Percentiles rank a stretch among this genome's conserved stretches.
These are phyloP conservation scores for Himalopsyche japonica DNA, from an alignment of 2,888 invertebrate genomes.

Conservation along the genomic window DNA sequence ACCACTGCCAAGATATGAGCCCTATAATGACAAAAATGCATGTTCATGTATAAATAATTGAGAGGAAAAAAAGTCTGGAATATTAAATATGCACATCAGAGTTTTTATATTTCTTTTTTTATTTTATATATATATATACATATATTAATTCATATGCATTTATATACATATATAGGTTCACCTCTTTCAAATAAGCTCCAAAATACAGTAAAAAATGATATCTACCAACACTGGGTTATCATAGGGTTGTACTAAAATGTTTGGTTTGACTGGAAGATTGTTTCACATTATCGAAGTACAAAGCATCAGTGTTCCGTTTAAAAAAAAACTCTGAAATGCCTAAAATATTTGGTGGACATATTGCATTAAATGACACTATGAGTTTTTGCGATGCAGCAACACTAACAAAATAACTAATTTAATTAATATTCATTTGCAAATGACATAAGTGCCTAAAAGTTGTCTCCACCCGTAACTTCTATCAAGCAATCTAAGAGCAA, in stretches of 20 bases:
- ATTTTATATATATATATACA: conserved; percentile 14
- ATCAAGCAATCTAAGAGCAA: background rate
- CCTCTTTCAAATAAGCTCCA: conserved; percentile 21
- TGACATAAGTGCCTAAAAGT: background rate
- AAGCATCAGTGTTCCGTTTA: background rate
- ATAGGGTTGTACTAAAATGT: background rate
- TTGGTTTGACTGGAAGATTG: background rate
- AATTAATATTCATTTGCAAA: background rate
- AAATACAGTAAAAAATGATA: background rate
- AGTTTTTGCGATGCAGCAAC: background rate
- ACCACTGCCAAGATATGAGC: too few relatives aligned
- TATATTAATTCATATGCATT: conserved; percentile 18
- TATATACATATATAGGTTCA: conserved; percentile 15
- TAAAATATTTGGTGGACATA: background rate
- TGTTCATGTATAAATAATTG: too few relatives aligned
- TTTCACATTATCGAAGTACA: background rate
- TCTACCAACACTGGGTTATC: background rate
- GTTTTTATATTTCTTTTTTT: background rate
- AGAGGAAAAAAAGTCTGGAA: background rate
- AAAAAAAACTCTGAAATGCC: background rate
- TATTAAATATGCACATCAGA: background rate
- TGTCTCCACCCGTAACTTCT: background rate
- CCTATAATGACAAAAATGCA: too few relatives aligned
- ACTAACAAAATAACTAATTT: background rate
- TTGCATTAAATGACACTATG: background rate